These are phyloP conservation scores for Anguilla megastoma DNA, from an alignment of 2,797 vertebrate genomes.

Conservation along the genomic window DNA sequence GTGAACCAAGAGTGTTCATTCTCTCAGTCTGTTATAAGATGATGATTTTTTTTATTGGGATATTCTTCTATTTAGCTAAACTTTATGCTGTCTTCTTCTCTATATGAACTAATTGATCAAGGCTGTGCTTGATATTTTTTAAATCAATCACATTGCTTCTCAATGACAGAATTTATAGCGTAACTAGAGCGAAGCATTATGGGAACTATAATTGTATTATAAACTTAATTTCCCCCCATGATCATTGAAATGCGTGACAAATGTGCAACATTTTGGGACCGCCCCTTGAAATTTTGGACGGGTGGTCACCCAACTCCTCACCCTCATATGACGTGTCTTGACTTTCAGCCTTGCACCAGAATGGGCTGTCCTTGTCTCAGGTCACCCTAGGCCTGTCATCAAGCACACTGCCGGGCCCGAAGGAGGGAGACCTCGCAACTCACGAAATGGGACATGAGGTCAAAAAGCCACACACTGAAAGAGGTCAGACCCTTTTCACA, in stretches of 20 bases:
- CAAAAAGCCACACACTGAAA: constrained; percentile 86
- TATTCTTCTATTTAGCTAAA: neutral
- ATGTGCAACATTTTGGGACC: no score
- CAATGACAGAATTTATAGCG: no score
- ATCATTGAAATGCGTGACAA: no score
- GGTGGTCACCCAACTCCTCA: no score
- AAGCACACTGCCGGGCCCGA: constrained; percentile 79
- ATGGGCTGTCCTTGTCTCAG: constrained; percentile 86
- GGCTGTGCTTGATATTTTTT: neutral
- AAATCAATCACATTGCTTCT: neutral
- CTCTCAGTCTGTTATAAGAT: no score
- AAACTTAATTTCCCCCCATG: no score
- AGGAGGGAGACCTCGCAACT: constrained; percentile 85
- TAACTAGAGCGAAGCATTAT: no score
- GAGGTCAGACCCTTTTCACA: constrained; percentile 74
- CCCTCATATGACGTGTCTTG: neutral
- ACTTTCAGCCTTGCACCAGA: constrained; percentile 83
- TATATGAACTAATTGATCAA: neutral
- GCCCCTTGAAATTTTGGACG: no score
- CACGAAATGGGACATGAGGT: constrained; percentile 85
- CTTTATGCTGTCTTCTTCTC: neutral
- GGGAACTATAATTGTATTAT: no score
- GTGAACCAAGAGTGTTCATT: no score
- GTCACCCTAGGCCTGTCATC: constrained; percentile 88
- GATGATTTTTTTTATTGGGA: no score